Evolutionary conservation across 2,888 invertebrate genomes (phyloP).

Genomic region (Cerceris rybyensis): DNA sequence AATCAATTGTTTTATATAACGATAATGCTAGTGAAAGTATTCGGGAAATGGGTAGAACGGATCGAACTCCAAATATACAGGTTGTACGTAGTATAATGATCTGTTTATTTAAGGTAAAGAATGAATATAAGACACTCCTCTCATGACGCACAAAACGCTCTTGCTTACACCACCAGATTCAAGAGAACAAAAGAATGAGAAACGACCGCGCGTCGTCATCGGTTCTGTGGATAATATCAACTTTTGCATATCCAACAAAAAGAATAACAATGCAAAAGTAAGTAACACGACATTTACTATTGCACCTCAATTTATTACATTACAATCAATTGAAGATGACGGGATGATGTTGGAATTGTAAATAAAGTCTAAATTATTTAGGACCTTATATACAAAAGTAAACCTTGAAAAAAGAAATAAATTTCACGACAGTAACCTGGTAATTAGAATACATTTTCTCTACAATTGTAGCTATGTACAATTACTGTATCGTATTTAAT

Average conservation of each 20-base stretch:
- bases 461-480: constrained; percentile 16
- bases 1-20: too few species aligned
- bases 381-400: constrained; percentile 13
- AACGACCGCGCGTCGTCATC: too few species aligned
- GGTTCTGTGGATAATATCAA: too few species aligned
- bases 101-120: too few species aligned
- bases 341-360: neutral
- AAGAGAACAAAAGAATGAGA: too few species aligned
- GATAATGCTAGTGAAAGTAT: too few species aligned
- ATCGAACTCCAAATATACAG: too few species aligned
- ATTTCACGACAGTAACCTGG: constrained; percentile 1
- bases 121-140: too few species aligned
- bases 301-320: constrained; percentile 14
- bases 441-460: constrained; percentile 3
- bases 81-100: too few species aligned
- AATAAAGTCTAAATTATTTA: constrained; percentile 8
- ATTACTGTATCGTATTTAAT: constrained; percentile 1
- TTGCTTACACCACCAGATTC: too few species aligned
- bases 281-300: constrained; percentile 10
- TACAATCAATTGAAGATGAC: constrained; percentile 20
- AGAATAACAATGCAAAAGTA: constrained; percentile 1
- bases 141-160: too few species aligned
- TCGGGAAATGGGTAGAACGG: too few species aligned
- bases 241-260: neutral
- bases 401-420: constrained; percentile 1